Evolutionary conservation across 2,113 vertebrate genomes (phyloP).

Genomic region (Hystrix brachyura): DNA sequence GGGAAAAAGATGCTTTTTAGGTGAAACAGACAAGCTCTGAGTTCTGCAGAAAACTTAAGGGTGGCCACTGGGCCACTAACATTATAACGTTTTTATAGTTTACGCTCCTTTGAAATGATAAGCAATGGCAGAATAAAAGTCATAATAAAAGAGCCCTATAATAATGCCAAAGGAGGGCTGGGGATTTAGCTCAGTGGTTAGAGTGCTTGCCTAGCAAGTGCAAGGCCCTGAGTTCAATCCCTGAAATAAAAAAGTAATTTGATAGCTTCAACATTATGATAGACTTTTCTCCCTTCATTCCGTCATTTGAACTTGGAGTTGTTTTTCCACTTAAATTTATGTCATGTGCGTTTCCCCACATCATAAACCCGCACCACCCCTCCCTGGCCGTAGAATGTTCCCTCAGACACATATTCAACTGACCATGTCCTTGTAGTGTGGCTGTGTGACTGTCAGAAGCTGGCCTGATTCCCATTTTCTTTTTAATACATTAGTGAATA

Average conservation of each 20-base stretch:
- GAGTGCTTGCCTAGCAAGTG: no score
- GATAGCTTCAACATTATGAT: neutral
- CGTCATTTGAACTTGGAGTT: neutral
- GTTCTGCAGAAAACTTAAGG: neutral
- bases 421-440: accelerated
- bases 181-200: no score
- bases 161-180: neutral
- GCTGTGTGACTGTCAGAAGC: neutral
- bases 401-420: neutral
- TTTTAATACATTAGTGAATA: neutral
- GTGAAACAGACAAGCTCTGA: neutral
- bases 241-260: no score
- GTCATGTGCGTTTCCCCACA: neutral
- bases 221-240: no score
- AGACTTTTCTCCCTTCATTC: neutral
- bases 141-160: neutral
- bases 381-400: accelerated
- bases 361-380: neutral
- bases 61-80: neutral
- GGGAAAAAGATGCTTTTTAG: neutral
- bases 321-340: neutral
- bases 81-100: neutral
- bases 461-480: neutral
- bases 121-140: neutral
- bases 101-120: neutral